Base-by-base conservation (phyloP, 2,888 invertebrate species). In the Orthosia incerta region DNA sequence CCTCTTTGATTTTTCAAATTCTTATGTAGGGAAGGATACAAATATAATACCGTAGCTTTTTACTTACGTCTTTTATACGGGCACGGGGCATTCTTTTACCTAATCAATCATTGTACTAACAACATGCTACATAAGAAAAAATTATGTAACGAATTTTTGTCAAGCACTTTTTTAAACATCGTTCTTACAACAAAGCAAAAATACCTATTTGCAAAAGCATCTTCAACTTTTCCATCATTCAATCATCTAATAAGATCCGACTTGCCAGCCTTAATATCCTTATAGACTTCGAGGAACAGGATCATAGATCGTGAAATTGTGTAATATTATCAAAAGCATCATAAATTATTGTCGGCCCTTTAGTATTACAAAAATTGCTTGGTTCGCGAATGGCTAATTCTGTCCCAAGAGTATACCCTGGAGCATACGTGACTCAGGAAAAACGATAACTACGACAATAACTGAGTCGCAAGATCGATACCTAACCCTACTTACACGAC, bases 351-450 rank as follows among this genome's bases (percentile, higher is more conserved):
- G 77, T 79, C 74, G 79, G 79, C 76, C 77, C 82, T 86, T 79
- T 80, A 84, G 82, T 88, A 86, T 89, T 86, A 81, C 84, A 82
- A 83, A 89, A 89, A 86, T 87, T 88, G 87, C 87, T 89, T 86
- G 80, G 76, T 84, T 84, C 79, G 85, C 86, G 83, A 89, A 89
- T 86, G 79, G 83, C 84, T 88, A 88, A 88, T 88, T 88, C 82
- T 82, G 80, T 87, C 88, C 85, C 88, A 72, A 78, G 82, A 83
- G 84, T 79, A 80, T 79, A 74, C 88, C 82, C 82, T 72, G 70
- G 80, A 84, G 82, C 76, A 86, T 85, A 84, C 81, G 83, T 76
- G 80, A 83, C 83, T 85, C 79, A 70, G 72, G 81, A 79, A 85
- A 87, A 85, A 86, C 80, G 78, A 72, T 83, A 85, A 81, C 77